Evolutionary conservation across 2,888 invertebrate species (phyloP), one percentile per base, ranked within the genome.

Genomic region (Parthenolecanium corni): DNA sequence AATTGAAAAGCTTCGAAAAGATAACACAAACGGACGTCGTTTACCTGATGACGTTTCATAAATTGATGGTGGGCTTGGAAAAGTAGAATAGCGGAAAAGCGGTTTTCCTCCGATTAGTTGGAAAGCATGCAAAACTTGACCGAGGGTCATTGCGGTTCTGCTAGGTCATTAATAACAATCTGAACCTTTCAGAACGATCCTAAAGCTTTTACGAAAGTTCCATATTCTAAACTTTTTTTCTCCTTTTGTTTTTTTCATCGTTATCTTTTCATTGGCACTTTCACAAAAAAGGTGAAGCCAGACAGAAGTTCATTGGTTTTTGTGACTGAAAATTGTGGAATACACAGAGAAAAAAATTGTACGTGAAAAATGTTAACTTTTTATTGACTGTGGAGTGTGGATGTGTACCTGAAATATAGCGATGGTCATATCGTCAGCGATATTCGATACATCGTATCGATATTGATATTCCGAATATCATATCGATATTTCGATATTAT

Each of bases 11-110:
- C 21, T 16, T n/a, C 44, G 46, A 46, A 46, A 12, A 56, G 56
- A 56, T 56, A 56, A 56, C 46, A 42, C 42, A 25, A 54, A 42
- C 25, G 42, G 14, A 38, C 40, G 56, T 56, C 56, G 56, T 56
- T 46, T 56, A 56, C 56, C 56, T 56, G 56, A 56, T 56, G 56
- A 56, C 56, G 56, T 56, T 56, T 56, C 56, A 56, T 56, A 56
- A 56, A 56, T 56, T 56, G 56, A 56, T 46, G 24, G 44, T 46
- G 31, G 56, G 31, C 46, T 46, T 46, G 46, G 56, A 44, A 56
- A 56, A 56, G 44, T 56, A 44, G 56, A 56, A 56, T 56, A 56
- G 56, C 56, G 56, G 56, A 56, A 56, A 56, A 56, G 56, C 56
- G 56, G 56, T 56, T 56, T 56, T 56, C 56, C 56, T 56, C 31